A percentile compares a stretch with the other conserved stretches of the same genome.
These are phyloP conservation scores for Oxycera nigricornis DNA, from an alignment of 2,888 invertebrate genomes.

Conservation along the genomic window DNA sequence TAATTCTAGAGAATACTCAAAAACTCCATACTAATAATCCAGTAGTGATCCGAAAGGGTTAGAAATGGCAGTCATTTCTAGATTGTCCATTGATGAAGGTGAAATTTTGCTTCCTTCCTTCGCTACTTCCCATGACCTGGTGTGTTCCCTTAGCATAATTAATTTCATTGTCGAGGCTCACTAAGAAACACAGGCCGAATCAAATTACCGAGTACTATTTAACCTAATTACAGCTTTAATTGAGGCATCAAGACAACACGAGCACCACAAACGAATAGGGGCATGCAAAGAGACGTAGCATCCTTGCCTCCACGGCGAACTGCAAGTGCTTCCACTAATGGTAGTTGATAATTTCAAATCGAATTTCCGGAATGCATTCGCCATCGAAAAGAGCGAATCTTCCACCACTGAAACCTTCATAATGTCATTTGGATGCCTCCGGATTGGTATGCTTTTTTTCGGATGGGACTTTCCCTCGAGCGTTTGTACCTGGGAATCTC, in stretches of 20 bases:
- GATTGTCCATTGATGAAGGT: too few relatives aligned
- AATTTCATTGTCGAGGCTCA: neutral
- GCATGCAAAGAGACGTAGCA: neutral
- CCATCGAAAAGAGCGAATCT: slow-evolving; percentile 35
- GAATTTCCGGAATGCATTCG: slow-evolving; percentile 45
- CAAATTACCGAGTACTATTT: slow-evolving; percentile 5
- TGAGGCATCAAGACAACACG: neutral
- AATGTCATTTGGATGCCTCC: slow-evolving; percentile 22
- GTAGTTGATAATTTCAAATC: slow-evolving; percentile 38
- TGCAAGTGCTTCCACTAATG: neutral
- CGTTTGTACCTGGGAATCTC: neutral
- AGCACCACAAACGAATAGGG: neutral
- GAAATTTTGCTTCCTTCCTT: neutral
- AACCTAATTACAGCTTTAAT: slow-evolving; percentile 4
- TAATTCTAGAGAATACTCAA: too few relatives aligned
- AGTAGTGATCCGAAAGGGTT: too few relatives aligned
- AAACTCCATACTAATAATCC: too few relatives aligned
- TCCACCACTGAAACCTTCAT: slow-evolving; percentile 21
- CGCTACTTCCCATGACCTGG: neutral
- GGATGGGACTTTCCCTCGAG: neutral
- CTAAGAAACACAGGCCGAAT: slow-evolving; percentile 3
- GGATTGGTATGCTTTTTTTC: neutral
- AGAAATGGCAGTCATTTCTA: too few relatives aligned
- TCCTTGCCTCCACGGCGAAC: neutral
- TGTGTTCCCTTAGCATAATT: neutral